Evolutionary conservation across 2,888 invertebrate species (phyloP), one percentile per base, ranked within the genome.

Genomic region (Conomelus anceps): DNA sequence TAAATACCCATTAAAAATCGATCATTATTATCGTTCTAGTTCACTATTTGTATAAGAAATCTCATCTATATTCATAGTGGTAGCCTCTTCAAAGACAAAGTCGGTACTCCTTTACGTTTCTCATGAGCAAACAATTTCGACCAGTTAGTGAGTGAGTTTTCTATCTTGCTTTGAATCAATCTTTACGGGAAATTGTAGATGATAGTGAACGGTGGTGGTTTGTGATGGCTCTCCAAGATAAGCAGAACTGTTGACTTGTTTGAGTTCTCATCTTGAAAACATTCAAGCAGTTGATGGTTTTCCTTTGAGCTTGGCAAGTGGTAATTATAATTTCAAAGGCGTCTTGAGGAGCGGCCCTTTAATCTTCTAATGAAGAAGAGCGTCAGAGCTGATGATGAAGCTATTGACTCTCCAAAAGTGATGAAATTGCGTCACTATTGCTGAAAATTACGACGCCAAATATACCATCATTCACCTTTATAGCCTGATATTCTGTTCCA

Each of bases 261-360:
- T 63, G 63, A 63, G 63, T 86, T 86, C 26, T 26, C 29, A 86
- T 86, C 86, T 86, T 86, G 86, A 86, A 29, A 86, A 86, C 86
- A 86, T 86, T 26, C 26, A 86, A 86, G 26, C 24, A 26, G 24
- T 26, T 86, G 86, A 22, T 24, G 86, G 26, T 26, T 24, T 86
- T 86, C 86, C 86, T 86, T 86, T 86, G 86, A 86, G 86, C 23
- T 17, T n/a, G 24, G 9, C 86, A 86, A 86, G 86, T 29, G 4
- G 86, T 86, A 86, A 86, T 86, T 86, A 86, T 86, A 86, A 86
- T 86, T 86, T 86, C 86, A 86, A 86, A 86, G 86, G 86, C 24
- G 86, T 86, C 23, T 23, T 22, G 20, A 86, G 86, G 20, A 86
- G 86, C 86, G 22, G 22, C 86, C 86, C 86, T 86, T 86, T 86